Evolutionary conservation across 2,888 invertebrate genomes (phyloP), one percentile per base, ranked within the genome.

Genomic region (Endotricha flammealis): DNA sequence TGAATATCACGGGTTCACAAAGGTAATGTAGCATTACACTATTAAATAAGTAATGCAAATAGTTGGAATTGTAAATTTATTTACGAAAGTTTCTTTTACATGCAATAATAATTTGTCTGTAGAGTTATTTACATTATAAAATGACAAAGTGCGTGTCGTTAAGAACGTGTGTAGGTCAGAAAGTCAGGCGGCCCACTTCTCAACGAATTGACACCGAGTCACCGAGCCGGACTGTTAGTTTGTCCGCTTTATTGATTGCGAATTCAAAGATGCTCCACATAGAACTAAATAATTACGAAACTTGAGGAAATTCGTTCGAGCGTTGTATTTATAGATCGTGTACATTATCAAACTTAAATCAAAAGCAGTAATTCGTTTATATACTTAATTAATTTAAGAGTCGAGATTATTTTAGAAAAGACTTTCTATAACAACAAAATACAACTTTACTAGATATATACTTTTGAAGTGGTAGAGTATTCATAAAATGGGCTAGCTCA

Each of bases 121-220:
- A 30, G n/a, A 6, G 2, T 42, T 33, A 28, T 22, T 30, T 37
- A 29, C 32, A 32, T 32, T n/a, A 16, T 17, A 27, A 41, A 35
- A 11, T 29, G 14, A 24, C 24, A 36, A 43, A 44, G 39, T 44
- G 33, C 41, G 52, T 63, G 57, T 48, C 50, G 55, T 64, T 58
- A 63, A 69, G 62, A 63, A 50, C 53, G 56, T 64, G 67, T 75
- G 73, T 77, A 73, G 76, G 74, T 77, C 76, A 77, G 64, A 75
- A 64, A 72, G 69, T 69, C 65, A 74, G 72, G 62, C 71, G 83
- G 65, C 70, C 83, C 63, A 83, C 80, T 82, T 85, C 71, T 61
- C 67, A 66, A 56, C 58, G 60, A 62, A 64, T 69, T 67, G 67
- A 70, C 74, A 66, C 60, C 69, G 60, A 68, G 58, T 68, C 61